Base-by-base conservation (phyloP, 2,888 invertebrate species). In the Escarpia spicata region DNA sequence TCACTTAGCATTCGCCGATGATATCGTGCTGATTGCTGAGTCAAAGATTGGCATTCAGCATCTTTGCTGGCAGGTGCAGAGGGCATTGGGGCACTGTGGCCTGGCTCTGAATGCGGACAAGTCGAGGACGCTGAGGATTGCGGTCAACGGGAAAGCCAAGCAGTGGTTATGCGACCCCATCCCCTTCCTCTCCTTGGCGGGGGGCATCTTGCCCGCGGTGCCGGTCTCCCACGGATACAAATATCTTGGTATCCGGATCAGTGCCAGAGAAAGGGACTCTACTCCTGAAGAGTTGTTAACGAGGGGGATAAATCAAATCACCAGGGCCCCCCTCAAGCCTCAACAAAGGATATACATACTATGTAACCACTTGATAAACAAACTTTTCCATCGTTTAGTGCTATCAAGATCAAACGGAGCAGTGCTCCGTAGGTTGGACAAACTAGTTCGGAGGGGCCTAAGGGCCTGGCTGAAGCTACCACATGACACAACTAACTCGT, bases 41-140 rank as follows among this genome's bases (percentile, higher is more conserved):
- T 45, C 45, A 0, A 0, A 45, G 10, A 10, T 10, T 10, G 45
- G 45, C 45, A 0, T 45, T 0, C 45, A 45, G 10, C 8, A 45
- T 45, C 45, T 45, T 6, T 6, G 8, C 8, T 6, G 8, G 8
- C 45, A 45, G 6, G 6, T 45, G 6, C 8, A 45, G 45, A 0
- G 45, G 45, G 45, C 45, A 0, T 10, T 45, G 8, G 6, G 8
- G 6, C 6, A 45, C 8, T 45, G 91, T n/a, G 91, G 91, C 31
- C 91, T 91, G 4, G 4, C 31, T 15, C 31, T 91, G 4, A 91
- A 91, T n/a, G n/a, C 44, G 4, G n/a, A 91, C n/a, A 91, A 91
- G 91, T 91, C 91, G 0, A 91, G 31, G n/a, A n/a, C 91, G 4
- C 91, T 91, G 44, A 91, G n/a, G 91, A 91, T 91, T 15, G 91